Base-by-base conservation (phyloP, 2,113 vertebrate species). In the Triplophysa dalaica region DNA sequence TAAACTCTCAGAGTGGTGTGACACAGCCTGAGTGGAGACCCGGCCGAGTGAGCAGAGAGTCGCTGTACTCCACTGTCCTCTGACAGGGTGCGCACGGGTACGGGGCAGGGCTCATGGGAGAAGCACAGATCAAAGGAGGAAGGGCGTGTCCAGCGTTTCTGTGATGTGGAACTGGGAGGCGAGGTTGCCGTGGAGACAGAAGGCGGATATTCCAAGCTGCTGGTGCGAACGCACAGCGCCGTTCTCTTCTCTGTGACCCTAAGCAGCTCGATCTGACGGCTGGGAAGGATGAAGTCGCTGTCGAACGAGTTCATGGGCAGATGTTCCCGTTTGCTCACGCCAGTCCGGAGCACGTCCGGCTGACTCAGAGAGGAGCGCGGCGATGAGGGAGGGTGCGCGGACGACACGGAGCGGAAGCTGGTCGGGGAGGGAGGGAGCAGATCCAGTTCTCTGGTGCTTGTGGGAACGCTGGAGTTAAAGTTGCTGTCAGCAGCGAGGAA, bases 401-500 rank as follows among this genome's bases (percentile, higher is more conserved):
- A 45, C 84, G 75, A 0, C 2, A 54, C 26, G 14, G 74, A 65
- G 8, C 72, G 58, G 72, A 75, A 75, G 58, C 56, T 62, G 4
- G 70, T 78, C 0, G 93, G 93, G 0, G 92, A 92, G 12, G 93
- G 85, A 70, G 88, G 93, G 17, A 96, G 74, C 58, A 97, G 89
- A 88, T 97, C 95, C 0, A 95, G 90, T 83, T 97, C 94, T 16
- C 93, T 92, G 0, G 95, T 95, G 84, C 94, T 97, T 84, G 95
- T 95, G 0, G 94, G 94, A 1, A 93, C 91, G 82, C 95, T 96
- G 63, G 95, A 95, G 87, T 95, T 95, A 0, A 95, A 95, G 87
- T 96, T 95, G 0, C 95, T 96, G 86, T 96, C 95, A 0, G 95
- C 94, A 73, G 95, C 93, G 87, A 96, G 92, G 90, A 97, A 97